Percentiles rank a stretch among this genome's conserved stretches.
Conservation (phyloP, 2,888 invertebrate species). For the Yponomeuta malinellus region DNA sequence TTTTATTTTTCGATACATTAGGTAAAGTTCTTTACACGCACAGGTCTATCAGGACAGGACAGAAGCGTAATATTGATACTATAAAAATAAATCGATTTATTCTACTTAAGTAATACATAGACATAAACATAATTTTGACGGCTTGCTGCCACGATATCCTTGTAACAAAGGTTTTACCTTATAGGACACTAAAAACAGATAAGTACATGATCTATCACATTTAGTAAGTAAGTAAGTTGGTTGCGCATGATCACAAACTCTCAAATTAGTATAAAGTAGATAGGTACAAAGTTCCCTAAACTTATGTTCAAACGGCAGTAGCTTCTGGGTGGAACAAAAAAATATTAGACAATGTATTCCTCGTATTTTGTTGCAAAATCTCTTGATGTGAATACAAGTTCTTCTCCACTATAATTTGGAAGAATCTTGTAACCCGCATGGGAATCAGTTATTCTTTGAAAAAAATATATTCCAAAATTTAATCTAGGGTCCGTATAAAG, state of each 20-base stretch:
- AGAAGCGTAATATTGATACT: not conserved
- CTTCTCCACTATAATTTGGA: no score
- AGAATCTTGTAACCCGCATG: no score
- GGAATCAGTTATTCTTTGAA: no score
- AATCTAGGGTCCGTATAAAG: no score
- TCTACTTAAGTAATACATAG: not conserved
- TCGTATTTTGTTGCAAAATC: no score
- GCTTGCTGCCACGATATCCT: not conserved
- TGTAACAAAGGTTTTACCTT: not conserved
- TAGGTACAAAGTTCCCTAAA: not conserved
- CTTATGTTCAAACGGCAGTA: no score
- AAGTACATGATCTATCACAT: not conserved
- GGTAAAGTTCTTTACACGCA: not conserved
- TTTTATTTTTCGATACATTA: not conserved
- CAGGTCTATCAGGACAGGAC: not conserved
- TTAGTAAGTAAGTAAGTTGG: not conserved
- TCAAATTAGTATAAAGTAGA: not conserved
- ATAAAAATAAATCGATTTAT: not conserved
- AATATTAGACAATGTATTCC: no score
- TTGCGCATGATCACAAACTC: not conserved
- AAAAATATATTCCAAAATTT: no score
- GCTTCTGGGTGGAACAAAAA: no score
- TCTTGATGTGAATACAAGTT: no score
- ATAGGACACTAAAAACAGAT: not conserved
- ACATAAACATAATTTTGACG: not conserved